Conservation (phyloP, 2,888 invertebrate genomes). For the Hypercompe scribonia region DNA sequence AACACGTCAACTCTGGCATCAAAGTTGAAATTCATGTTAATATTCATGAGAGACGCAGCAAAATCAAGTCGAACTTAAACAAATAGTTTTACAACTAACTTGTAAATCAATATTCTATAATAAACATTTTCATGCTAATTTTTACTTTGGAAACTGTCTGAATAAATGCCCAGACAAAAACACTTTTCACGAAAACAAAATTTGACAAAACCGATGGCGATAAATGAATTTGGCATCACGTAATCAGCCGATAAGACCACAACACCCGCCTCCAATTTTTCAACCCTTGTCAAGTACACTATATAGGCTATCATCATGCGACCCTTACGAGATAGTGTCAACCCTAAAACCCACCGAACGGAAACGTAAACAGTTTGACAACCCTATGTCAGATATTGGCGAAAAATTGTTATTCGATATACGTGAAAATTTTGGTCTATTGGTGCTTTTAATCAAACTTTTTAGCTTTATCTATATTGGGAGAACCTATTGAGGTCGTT, state of each 20-base stretch:
- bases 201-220: not conserved
- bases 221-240: constrained; percentile 25
- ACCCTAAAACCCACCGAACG: constrained; percentile 20
- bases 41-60: no score
- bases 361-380: constrained; percentile 18
- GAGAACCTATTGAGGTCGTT: not conserved
- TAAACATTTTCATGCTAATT: not conserved
- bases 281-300: constrained; percentile 41
- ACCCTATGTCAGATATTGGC: constrained; percentile 1
- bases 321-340: constrained; percentile 23
- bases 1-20: no score
- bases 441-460: not conserved
- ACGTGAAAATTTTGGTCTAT: not conserved
- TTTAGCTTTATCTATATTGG: not conserved
- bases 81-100: not conserved
- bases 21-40: no score
- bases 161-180: not conserved
- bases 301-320: constrained; percentile 33
- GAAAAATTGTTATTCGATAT: not conserved
- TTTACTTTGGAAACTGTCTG: not conserved
- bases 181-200: constrained; percentile 6
- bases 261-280: constrained; percentile 22
- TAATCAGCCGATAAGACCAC: constrained; percentile 13
- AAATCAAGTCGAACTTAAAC: not conserved
- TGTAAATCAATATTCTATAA: not conserved